These are phyloP conservation scores for Athrips mouffetella DNA, from an alignment of 2,888 invertebrate genomes.

Conservation along the genomic window DNA sequence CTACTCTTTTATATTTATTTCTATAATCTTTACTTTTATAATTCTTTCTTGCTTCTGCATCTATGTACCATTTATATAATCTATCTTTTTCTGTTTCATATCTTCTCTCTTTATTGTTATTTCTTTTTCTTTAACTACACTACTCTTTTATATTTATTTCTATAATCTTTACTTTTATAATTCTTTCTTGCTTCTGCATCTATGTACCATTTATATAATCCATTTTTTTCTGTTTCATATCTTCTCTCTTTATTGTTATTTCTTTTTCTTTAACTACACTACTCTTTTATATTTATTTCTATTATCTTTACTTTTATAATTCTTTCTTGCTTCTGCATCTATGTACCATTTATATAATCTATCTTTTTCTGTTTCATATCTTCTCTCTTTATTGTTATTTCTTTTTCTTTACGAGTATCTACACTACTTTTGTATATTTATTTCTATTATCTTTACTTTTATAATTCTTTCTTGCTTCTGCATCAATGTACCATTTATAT, in stretches of 20 bases:
- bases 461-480: background rate
- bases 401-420: background rate
- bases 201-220: background rate
- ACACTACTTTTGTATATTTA: slow-evolving; percentile 3
- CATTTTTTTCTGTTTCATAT: no score
- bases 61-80: background rate
- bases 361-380: background rate
- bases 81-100: background rate
- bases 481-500: background rate
- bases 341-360: background rate
- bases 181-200: background rate
- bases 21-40: background rate
- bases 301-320: background rate
- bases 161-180: background rate
- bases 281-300: background rate
- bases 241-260: background rate
- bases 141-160: slow-evolving; percentile 6
- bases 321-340: background rate
- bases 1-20: background rate
- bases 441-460: slow-evolving; percentile 1
- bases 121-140: background rate
- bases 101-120: slow-evolving; percentile 1
- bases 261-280: background rate
- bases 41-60: background rate
- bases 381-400: slow-evolving; percentile 1